Base-by-base conservation (phyloP, 1,140 invertebrate genomes). In the Drosophila dunni region DNA sequence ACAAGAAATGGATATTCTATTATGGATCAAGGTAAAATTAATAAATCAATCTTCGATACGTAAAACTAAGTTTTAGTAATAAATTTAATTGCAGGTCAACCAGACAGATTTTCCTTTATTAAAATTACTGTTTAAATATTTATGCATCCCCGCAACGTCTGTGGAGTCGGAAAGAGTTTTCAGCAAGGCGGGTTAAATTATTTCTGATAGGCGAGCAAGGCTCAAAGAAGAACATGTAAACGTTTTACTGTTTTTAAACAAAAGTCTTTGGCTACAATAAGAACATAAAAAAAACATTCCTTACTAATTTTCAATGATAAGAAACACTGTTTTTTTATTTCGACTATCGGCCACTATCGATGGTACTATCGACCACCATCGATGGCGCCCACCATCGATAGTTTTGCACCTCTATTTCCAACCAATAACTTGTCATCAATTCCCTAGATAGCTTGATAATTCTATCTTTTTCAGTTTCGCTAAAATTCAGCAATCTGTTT, bases 1-100 rank as follows among this genome's bases (percentile, higher is more conserved):
- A 29, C 67, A 70, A 48, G 68, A 71, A 53, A 46, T 54, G 5
- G 53, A 75, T 36, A 36, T 58, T 63, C 33, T 70, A 8, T 54
- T 60, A 51, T 67, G 67, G 67, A 70, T 56, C 1, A 70, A 61
- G 64, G 46, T 73, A 56, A 46, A 71, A 29, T 44, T 45, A 54
- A 45, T 17, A 29, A 53, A 33, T 40, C 56, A 44, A 29, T 46
- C 64, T 45, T 71, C 34, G 34, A 34, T 34, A 20, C 44, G 57
- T 20, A 36, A 10, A 51, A 46, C 20, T 45, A 62, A 45, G 33
- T 66, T 36, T 36, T 36, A 9, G 20, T 57, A 66, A 45, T 48
- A 48, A 8, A 44, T 46, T 46, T 66, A 36, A 36, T 67, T 67
- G 0, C 64, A 67, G 64, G 29, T 68, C 42, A 68, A 68, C 17